Evolutionary conservation across 1,140 invertebrate genomes (phyloP).

Genomic region (Acromyrmex heyeri): DNA sequence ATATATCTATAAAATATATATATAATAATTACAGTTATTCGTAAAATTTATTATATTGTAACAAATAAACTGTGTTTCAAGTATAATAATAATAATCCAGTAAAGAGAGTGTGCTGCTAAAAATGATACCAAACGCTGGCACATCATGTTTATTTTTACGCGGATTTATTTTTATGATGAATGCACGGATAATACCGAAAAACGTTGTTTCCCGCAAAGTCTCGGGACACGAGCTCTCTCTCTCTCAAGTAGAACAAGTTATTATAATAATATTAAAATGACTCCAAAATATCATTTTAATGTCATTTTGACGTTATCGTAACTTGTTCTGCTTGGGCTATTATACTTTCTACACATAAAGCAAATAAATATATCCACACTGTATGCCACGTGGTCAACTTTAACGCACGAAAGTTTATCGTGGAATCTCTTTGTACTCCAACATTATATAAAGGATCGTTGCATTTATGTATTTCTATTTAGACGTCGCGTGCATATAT

Average conservation of each 20-base stretch:
- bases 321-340: too few species aligned
- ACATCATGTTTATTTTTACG: constrained; percentile 28
- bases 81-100: not conserved
- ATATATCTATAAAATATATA: not conserved
- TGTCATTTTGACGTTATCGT: too few species aligned
- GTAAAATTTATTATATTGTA: not conserved
- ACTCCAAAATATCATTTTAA: too few species aligned
- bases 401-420: not conserved
- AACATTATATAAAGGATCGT: constrained; percentile 20
- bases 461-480: not conserved
- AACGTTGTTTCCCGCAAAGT: not conserved
- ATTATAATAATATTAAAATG: too few species aligned
- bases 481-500: constrained; percentile 10
- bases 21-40: not conserved
- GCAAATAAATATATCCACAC: not conserved
- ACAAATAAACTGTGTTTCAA: not conserved
- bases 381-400: too few species aligned
- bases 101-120: not conserved
- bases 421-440: not conserved
- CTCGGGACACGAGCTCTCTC: not conserved
- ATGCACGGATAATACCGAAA: not conserved
- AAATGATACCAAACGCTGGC: not conserved
- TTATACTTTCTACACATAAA: not conserved
- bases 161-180: constrained; percentile 31
- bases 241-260: too few species aligned